Conservation (phyloP, 2,113 vertebrate genomes). For the Hystrix brachyura region DNA sequence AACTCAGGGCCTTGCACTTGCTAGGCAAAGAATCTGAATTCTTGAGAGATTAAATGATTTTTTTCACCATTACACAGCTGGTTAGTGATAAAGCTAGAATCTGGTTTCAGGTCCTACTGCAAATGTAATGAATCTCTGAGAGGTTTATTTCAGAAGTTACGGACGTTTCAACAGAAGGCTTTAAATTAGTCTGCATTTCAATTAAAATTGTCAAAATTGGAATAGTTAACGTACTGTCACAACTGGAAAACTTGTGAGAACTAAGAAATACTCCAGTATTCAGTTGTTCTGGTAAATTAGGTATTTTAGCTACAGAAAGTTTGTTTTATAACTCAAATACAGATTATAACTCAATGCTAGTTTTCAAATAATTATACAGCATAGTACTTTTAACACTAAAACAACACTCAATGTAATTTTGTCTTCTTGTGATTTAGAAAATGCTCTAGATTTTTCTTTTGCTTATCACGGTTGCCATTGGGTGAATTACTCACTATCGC, state of each 20-base stretch:
- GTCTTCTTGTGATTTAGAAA: neutral
- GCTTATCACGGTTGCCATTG: neutral
- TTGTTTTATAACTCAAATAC: neutral
- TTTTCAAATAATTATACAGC: constrained; percentile 40
- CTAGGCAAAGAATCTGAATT: neutral
- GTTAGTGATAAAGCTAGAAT: neutral
- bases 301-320: constrained; percentile 21
- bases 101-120: neutral
- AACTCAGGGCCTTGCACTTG: too few relatives aligned
- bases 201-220: neutral
- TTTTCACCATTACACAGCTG: neutral
- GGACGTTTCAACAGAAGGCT: neutral
- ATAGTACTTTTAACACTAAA: neutral
- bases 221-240: neutral
- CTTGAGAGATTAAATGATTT: constrained; percentile 12
- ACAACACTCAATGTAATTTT: neutral
- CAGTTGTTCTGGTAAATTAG: neutral
- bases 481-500: neutral
- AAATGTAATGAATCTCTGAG: neutral
- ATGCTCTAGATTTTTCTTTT: neutral
- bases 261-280: neutral
- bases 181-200: constrained; percentile 32
- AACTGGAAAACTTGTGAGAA: neutral
- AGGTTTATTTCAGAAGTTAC: neutral
- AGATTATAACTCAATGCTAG: neutral